phyloP scores from a whole-genome alignment of 2,797 vertebrate genomes.

The Megaceryle alcyon region DNA sequence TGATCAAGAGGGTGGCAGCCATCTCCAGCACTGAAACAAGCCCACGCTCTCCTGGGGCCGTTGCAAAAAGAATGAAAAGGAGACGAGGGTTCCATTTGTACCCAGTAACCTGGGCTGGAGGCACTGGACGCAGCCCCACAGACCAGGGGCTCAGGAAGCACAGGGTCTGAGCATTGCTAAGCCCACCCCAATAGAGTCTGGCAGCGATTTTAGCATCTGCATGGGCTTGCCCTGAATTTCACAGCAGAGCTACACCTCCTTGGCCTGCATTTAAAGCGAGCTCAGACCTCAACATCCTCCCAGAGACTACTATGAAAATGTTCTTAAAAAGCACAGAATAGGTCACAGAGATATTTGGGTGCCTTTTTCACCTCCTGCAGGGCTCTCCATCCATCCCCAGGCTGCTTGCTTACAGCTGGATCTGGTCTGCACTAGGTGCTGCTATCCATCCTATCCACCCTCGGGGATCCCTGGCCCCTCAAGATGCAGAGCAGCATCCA shows the following conservation, averaged over 20 bases:
- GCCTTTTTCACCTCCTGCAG: rapidly evolving
- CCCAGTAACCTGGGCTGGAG: not conserved
- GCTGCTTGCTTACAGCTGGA: not conserved
- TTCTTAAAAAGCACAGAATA: not conserved
- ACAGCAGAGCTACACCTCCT: not conserved
- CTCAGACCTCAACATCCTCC: not conserved
- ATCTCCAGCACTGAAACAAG: not conserved
- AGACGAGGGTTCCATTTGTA: not conserved
- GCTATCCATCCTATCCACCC: not conserved
- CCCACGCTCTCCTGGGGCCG: not conserved
- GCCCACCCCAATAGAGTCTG: not conserved
- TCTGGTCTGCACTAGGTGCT: not conserved
- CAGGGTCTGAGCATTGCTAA: rapidly evolving
- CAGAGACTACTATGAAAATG: not conserved
- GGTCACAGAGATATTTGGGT: not conserved
- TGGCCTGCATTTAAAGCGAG: not conserved
- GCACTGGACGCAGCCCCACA: rapidly evolving
- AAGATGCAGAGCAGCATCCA: not conserved
- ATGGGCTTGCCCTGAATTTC: too few species aligned
- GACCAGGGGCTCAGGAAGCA: not conserved
- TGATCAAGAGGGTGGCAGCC: not conserved
- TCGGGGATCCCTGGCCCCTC: rapidly evolving
- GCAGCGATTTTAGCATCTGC: not conserved
- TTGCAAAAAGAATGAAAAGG: not conserved
- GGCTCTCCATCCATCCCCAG: not conserved